Evolutionary conservation across 2,888 invertebrate species (phyloP), one percentile per base, ranked within the genome.

Genomic region (Dusona sp.): DNA sequence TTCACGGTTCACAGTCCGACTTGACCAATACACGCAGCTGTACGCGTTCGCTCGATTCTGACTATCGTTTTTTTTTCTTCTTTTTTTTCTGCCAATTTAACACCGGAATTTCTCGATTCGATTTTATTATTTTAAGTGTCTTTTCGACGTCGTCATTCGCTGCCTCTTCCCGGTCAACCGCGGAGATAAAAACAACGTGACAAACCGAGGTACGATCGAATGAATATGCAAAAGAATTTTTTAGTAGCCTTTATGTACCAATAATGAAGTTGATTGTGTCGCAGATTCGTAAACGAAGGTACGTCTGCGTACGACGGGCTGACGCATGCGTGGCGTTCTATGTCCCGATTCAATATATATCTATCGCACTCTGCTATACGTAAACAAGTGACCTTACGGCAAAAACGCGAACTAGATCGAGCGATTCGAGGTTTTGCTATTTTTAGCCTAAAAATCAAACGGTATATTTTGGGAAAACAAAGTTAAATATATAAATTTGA

Each of bases 251-350:
- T n/a, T n/a, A n/a, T n/a, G n/a, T n/a, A n/a, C 7, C 2, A 42
- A 3, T 42, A 42, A 42, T 13, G 0, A 42, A 42, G 2, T 42
- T 11, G 42, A 13, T 42, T 9, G 2, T 9, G 9, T 42, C 7
- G 38, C 8, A 7, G 22, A 38, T 4, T 57, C 16, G 25, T 8
- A 51, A 65, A n/a, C 36, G 7, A 38, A 65, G 36, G 22, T 72
- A 54, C 73, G 54, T 19, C 57, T 22, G 38, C 38, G 78, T 38
- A 67, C 33, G 54, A 29, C 68, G 54, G 79, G 54, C 70, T 42
- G 57, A 68, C 79, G 68, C 79, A 70, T 79, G 79, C 79, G 79
- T 42, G 42, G 68, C 42, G 19, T n/a, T 33, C 16, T 36, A 33
- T 25, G 6, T 42, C 51, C 0, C 11, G n/a, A 57, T 22, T 9